Percentiles rank a stretch among this genome's conserved stretches.
phyloP scores from a whole-genome alignment of 2,113 vertebrate genomes.

The Cinclus cinclus region DNA sequence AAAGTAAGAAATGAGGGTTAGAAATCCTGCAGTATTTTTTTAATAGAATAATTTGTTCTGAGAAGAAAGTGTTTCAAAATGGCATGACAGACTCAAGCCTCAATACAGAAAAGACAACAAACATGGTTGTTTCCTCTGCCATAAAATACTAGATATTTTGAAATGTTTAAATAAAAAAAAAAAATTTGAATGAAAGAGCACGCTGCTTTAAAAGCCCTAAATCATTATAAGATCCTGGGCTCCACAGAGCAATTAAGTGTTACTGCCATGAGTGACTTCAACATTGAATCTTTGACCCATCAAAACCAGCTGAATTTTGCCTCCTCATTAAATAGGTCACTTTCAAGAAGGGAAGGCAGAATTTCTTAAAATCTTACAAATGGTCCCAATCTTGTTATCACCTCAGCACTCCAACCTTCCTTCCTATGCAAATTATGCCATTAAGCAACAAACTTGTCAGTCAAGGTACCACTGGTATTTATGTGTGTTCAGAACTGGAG shows the following conservation, averaged over 20 bases:
- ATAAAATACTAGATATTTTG: background rate
- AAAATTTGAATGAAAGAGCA: background rate
- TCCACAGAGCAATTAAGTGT: background rate
- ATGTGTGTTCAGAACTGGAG: background rate
- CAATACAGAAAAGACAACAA: rapidly evolving
- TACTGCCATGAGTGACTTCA: background rate
- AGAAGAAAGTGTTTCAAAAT: background rate
- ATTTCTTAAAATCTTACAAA: background rate
- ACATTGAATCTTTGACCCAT: background rate
- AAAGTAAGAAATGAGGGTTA: background rate
- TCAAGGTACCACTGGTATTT: background rate
- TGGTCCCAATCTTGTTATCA: background rate
- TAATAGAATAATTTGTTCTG: background rate
- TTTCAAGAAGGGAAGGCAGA: background rate
- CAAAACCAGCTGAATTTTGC: background rate
- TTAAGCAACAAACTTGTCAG: background rate
- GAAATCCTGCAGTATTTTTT: background rate
- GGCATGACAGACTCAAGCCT: background rate
- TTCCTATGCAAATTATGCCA: background rate
- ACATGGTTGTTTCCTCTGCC: background rate
- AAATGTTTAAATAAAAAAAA: background rate
- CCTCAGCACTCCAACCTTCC: background rate
- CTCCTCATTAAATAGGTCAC: background rate
- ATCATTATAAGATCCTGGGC: background rate
- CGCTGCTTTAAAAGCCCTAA: background rate